Base-by-base conservation (phyloP, 2,113 vertebrate genomes). In the Pachycephala philippinensis region DNA sequence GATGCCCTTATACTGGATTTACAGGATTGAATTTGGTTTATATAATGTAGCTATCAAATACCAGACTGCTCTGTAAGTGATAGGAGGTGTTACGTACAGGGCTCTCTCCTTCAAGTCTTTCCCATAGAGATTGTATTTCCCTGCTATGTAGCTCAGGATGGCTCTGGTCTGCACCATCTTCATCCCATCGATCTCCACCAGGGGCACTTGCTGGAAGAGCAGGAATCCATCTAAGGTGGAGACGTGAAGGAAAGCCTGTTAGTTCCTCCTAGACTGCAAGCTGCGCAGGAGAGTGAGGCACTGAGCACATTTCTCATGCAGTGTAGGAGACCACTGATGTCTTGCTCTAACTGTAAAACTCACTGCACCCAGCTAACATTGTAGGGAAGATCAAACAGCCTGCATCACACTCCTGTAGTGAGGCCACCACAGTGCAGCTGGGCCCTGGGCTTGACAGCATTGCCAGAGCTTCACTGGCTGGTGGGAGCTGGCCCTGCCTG, bases 101-200 rank as follows among this genome's bases (percentile, higher is more conserved):
- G 96, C 98, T 72, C 98, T 98, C 69, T 99, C 99, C 97, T 99
- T 98, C 82, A 98, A 37, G 86, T 99, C 97, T 44, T 98, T 99
- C 89, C 99, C 99, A 33, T 99, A 96, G 39, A 99, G 98, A 20
- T 98, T 98, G 97, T 99, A 98, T 96, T 99, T 99, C 47, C 97
- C 98, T 16, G 99, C 99, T 13, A 99, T 98, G 94, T 99, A 99
- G 80, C 98, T 98, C 65, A 99, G 69, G 71, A 99, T 99, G 9
- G 99, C 98, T 84, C 97, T 99, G 20, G 98, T 98, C 96, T 99
- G 99, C 50, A 99, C 94, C 52, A 99, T 95, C 87, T 99, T 98
- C 99, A 99, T 98, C 59, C 98, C 99, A 21, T 99, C 99, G 0
- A 99, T 99, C 95, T 99, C 99, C 18, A 99, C 99, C 98, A 99